These are phyloP conservation scores for Machaerirhynchus nigripectus DNA, from an alignment of 2,113 vertebrate genomes.

Conservation along the genomic window DNA sequence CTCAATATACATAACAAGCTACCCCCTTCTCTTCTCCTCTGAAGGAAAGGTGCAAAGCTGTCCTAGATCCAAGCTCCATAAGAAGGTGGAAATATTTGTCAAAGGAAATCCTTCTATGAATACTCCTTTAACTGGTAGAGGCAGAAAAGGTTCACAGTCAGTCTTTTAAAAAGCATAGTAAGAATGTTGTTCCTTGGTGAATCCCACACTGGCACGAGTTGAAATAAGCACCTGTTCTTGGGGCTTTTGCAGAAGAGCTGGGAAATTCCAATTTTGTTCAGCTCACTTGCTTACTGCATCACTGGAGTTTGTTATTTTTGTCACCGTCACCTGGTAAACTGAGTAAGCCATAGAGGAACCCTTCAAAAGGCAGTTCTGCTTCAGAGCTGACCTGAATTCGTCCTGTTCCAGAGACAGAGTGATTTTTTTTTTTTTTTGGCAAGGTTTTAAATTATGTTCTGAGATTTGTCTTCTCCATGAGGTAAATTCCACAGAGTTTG, in stretches of 20 bases:
- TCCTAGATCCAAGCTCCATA: background rate
- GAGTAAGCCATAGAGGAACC: background rate
- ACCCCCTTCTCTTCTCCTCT: background rate
- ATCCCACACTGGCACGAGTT: background rate
- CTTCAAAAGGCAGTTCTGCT: background rate
- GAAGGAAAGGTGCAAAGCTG: background rate
- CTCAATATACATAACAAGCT: background rate
- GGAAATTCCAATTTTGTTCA: background rate
- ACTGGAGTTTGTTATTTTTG: background rate
- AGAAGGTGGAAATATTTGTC: background rate
- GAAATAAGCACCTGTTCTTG: slow-evolving; percentile 33
- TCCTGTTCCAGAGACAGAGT: background rate
- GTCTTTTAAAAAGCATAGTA: background rate
- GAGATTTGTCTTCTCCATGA: background rate
- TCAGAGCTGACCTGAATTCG: background rate
- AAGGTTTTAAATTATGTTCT: background rate
- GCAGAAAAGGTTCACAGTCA: background rate
- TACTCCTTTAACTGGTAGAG: background rate
- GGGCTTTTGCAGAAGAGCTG: background rate
- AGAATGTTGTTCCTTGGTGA: slow-evolving; percentile 12
- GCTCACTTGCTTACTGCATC: background rate
- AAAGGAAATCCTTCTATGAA: background rate
- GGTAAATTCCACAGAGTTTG: background rate
- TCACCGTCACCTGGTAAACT: background rate
- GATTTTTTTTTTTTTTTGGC: background rate